Percentiles rank a stretch among this genome's conserved stretches.
These are phyloP conservation scores for Drosophila meridionalis DNA, from an alignment of 2,888 invertebrate species.

Conservation along the genomic window DNA sequence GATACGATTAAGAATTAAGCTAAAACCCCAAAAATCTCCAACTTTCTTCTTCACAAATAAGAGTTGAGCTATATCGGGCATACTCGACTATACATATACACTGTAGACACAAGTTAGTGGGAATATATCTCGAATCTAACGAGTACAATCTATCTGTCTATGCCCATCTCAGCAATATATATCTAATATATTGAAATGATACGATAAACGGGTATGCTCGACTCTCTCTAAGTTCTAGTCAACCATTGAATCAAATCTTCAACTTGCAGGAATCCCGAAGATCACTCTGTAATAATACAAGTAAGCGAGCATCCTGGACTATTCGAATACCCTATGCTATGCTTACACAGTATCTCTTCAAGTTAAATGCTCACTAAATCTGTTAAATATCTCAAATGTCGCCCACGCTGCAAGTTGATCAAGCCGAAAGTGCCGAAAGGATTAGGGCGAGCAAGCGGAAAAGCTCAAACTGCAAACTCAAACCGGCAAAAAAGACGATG, in stretches of 20 bases:
- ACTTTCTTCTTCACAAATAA: too few relatives aligned
- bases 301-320: not conserved
- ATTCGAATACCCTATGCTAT: not conserved
- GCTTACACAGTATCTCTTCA: not conserved
- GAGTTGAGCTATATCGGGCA: not conserved
- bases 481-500: slow-evolving; percentile 25
- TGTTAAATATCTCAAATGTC: not conserved
- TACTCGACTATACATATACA: not conserved
- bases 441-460: not conserved
- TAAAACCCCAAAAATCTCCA: too few relatives aligned
- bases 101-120: not conserved
- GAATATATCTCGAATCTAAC: too few relatives aligned
- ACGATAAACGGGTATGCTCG: not conserved
- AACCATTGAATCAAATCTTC: too few relatives aligned
- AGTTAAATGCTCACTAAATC: not conserved
- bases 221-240: not conserved
- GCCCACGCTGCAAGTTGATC: not conserved
- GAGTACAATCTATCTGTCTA: too few relatives aligned
- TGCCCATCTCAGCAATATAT: too few relatives aligned
- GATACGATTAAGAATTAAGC: too few relatives aligned
- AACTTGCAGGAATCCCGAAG: too few relatives aligned
- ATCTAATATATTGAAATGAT: not conserved
- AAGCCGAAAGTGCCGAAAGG: not conserved
- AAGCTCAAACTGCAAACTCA: not conserved
- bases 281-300: too few relatives aligned